Evolutionary conservation across 2,888 invertebrate species (phyloP), one percentile per base, ranked within the genome.

Genomic region (Horisme vitalbata): DNA sequence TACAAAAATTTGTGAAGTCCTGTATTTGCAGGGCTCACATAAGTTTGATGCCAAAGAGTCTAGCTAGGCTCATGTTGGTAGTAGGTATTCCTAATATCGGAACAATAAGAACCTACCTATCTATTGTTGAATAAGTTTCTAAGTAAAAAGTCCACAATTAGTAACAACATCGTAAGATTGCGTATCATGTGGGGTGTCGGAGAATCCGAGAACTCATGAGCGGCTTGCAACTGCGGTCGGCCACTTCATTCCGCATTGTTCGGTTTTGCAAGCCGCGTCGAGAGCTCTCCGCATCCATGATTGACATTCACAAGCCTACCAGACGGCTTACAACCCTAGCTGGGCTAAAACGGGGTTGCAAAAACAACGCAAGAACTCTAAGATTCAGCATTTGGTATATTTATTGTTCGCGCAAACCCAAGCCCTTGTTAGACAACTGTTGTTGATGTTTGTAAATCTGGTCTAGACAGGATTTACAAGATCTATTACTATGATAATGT

Each of bases 181-280:
- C 26, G 26, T 24, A 33, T 31, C 14, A 9, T 23, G 33, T 47
- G 31, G 49, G 44, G 52, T 50, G 33, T 27, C 13, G 21, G n/a
- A 14, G 50, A 44, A 46, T 31, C 44, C 37, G 39, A 44, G 37
- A 52, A 37, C 45, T 51, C 52, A 38, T 64, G 59, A 53, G 35
- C 38, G 9, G 24, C 21, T 21, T 35, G 38, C 48, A 49, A 68
- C 71, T 73, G 71, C 64, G 66, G 71, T 71, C 68, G 57, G 49
- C 68, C 71, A 79, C 79, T 78, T 70, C 73, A 81, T 77, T 78
- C 65, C 69, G 66, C 78, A 84, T 87, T 87, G 84, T 87, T 81
- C 79, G 66, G 71, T 75, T 72, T 71, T 59, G 79, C 76, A 79
- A 77, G 72, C 48, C 43, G 23, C 70, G 79, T 18, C 62, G 60